These are phyloP conservation scores for Pharmacophagus antenor DNA, from an alignment of 2,888 invertebrate species.

Conservation along the genomic window DNA sequence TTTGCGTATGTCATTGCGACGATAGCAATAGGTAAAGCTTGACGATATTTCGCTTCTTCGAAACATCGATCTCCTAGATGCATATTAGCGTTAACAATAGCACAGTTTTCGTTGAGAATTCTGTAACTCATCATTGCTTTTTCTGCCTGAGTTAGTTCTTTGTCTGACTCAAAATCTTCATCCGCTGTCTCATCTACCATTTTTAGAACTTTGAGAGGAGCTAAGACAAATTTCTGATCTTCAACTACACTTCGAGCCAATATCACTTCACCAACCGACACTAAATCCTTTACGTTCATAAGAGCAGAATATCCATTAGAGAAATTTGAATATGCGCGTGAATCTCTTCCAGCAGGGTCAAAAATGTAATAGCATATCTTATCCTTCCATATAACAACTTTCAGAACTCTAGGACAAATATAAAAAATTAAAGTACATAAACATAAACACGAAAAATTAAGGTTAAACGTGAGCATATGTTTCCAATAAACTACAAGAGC, in stretches of 20 bases:
- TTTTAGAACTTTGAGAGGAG: slow-evolving; percentile 69
- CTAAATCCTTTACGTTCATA: slow-evolving; percentile 77
- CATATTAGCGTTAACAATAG: slow-evolving; percentile 80
- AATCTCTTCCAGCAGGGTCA: slow-evolving; percentile 81
- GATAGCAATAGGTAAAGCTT: slow-evolving; percentile 81
- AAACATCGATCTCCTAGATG: slow-evolving; percentile 82
- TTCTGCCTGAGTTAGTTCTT: slow-evolving; percentile 68
- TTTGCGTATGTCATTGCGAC: slow-evolving; percentile 83
- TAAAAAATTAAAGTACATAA: background rate
- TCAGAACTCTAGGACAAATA: slow-evolving; percentile 54
- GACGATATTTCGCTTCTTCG: slow-evolving; percentile 79
- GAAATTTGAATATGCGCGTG: slow-evolving; percentile 73
- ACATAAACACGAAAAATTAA: background rate
- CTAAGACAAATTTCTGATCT: slow-evolving; percentile 74
- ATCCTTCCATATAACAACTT: slow-evolving; percentile 81
- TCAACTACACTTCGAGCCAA: slow-evolving; percentile 70
- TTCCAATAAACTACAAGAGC: too few species aligned
- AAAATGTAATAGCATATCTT: slow-evolving; percentile 82
- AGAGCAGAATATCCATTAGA: slow-evolving; percentile 78
- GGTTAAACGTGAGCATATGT: background rate
- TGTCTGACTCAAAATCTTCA: slow-evolving; percentile 73
- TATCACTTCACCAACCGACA: slow-evolving; percentile 73
- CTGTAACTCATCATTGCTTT: slow-evolving; percentile 79
- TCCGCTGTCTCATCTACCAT: slow-evolving; percentile 67
- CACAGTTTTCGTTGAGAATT: slow-evolving; percentile 78